These are phyloP conservation scores for Parthenolecanium corni DNA, from an alignment of 2,888 invertebrate species.

Conservation along the genomic window DNA sequence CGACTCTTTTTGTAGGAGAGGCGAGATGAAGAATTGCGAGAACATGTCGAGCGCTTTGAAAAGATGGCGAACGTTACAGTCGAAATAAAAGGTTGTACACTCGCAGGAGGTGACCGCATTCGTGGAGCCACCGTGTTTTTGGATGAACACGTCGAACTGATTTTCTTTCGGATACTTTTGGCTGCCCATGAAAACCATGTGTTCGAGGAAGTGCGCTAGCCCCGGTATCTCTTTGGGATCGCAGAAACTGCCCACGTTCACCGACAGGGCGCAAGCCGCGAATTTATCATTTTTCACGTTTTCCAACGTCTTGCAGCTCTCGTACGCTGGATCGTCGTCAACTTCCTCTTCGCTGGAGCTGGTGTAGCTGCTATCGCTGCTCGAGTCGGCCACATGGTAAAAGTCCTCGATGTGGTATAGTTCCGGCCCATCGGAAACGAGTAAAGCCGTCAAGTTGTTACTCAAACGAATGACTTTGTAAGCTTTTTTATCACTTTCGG, in stretches of 20 bases:
- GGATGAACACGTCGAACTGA: slow-evolving; percentile 67
- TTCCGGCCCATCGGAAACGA: slow-evolving; percentile 33
- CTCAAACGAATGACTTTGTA: slow-evolving; percentile 41
- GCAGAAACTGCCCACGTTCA: slow-evolving; percentile 66
- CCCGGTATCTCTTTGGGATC: slow-evolving; percentile 67
- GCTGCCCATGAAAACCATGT: slow-evolving; percentile 93
- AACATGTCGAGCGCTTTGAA: slow-evolving; percentile 69
- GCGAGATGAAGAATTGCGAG: slow-evolving; percentile 76
- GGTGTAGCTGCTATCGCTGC: not conserved
- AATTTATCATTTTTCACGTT: slow-evolving; percentile 18
- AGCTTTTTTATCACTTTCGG: slow-evolving; percentile 62
- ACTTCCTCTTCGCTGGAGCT: slow-evolving; percentile 1
- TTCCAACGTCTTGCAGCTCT: slow-evolving; percentile 18
- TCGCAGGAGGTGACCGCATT: slow-evolving; percentile 84
- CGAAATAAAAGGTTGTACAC: slow-evolving; percentile 81
- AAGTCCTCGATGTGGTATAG: slow-evolving; percentile 21
- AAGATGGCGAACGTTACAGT: slow-evolving; percentile 68
- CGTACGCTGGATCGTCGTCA: slow-evolving; percentile 23
- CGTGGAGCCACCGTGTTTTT: slow-evolving; percentile 71
- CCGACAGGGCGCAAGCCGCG: slow-evolving; percentile 42
- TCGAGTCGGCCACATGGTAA: slow-evolving; percentile 10
- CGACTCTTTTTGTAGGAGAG: slow-evolving; percentile 70
- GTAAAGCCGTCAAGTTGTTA: slow-evolving; percentile 34
- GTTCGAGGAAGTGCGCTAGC: slow-evolving; percentile 73
- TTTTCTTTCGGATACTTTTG: slow-evolving; percentile 78